phyloP scores from a whole-genome alignment of 2,113 vertebrate genomes.

The Parotia lawesii region DNA sequence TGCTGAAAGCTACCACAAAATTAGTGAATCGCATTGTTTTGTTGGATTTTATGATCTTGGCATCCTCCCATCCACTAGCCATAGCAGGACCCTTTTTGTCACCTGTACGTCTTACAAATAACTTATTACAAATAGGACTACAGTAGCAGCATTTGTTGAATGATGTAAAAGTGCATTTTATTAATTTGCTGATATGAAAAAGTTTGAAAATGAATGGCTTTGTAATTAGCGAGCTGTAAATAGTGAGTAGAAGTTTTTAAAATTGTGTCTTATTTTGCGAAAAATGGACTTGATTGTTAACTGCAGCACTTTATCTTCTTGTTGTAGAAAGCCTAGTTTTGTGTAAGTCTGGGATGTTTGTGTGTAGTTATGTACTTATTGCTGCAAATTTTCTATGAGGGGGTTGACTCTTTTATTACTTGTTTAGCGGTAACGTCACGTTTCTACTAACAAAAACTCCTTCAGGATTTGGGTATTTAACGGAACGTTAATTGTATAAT shows the following conservation, averaged over 20 bases:
- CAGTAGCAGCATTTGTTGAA: slow-evolving; percentile 37
- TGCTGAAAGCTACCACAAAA: slow-evolving; percentile 66
- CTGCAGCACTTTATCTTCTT: slow-evolving; percentile 56
- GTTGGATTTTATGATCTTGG: slow-evolving; percentile 61
- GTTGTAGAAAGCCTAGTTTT: slow-evolving; percentile 68
- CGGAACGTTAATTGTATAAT: slow-evolving; percentile 75
- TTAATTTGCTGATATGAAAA: slow-evolving; percentile 34
- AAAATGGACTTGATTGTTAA: slow-evolving; percentile 52
- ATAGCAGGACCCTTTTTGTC: slow-evolving; percentile 67
- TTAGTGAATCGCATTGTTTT: slow-evolving; percentile 60
- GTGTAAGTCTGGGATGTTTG: slow-evolving; percentile 70
- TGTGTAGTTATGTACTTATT: slow-evolving; percentile 72
- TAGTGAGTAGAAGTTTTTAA: slow-evolving; percentile 41
- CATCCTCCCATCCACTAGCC: slow-evolving; percentile 68
- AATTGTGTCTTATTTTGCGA: slow-evolving; percentile 40
- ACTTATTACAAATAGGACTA: slow-evolving; percentile 42
- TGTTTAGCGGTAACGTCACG: slow-evolving; percentile 99
- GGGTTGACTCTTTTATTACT: slow-evolving; percentile 99
- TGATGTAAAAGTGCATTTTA: slow-evolving; percentile 16
- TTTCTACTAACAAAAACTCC: slow-evolving; percentile 88
- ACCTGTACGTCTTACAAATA: slow-evolving; percentile 55
- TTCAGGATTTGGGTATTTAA: slow-evolving; percentile 79
- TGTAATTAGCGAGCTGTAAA: slow-evolving; percentile 58
- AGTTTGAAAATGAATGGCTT: slow-evolving; percentile 30
- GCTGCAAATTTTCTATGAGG: slow-evolving; percentile 78